Evolutionary conservation across 2,113 vertebrate genomes (phyloP), one percentile per base, ranked within the genome.

Genomic region (Eretmochelys imbricata): DNA sequence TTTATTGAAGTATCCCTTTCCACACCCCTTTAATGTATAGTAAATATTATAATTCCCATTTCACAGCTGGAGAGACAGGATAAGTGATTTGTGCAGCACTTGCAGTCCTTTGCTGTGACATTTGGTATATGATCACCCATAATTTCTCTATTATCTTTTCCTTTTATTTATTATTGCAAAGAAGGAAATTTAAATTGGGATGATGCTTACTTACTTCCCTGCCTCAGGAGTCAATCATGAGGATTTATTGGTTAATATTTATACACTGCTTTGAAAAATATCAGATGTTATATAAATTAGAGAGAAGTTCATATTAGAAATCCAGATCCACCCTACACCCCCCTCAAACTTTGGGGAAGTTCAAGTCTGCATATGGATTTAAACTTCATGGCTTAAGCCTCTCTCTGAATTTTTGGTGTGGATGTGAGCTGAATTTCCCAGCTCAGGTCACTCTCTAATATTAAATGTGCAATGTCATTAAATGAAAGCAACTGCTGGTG

Each of bases 21-120:
- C 91, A 13, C 49, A 48, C 5, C 3, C 90, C 89, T 91, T 84
- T 78, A 90, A 25, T 80, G 90, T 95, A 89, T 78, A 87, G 90
- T 78, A 13, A 84, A 89, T 57, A 59, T 94, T 93, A 50, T 46
- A 88, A 91, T 49, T 42, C 83, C 42, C n/a, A 13, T 93, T 97
- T 96, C 93, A 95, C 86, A 94, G 96, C 17, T 93, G 93, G 95
- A 48, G 83, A 94, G 96, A 83, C 96, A 96, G 96, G 96, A 96
- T 96, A 96, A 85, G 46, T 96, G 96, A 91, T n/a, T 87, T 84
- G 89, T 94, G 91, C 62, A 78, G 72, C 81, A 83, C 92, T 96
- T 93, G 79, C 96, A 94, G 91, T 95, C 94, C 83, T 97, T 88
- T 79, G 2, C 82, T 84, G 69, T 86, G 83, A 89, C 62, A 87